Base-by-base conservation (phyloP, 2,797 vertebrate genomes). In the Cirrhinus mrigala region DNA sequence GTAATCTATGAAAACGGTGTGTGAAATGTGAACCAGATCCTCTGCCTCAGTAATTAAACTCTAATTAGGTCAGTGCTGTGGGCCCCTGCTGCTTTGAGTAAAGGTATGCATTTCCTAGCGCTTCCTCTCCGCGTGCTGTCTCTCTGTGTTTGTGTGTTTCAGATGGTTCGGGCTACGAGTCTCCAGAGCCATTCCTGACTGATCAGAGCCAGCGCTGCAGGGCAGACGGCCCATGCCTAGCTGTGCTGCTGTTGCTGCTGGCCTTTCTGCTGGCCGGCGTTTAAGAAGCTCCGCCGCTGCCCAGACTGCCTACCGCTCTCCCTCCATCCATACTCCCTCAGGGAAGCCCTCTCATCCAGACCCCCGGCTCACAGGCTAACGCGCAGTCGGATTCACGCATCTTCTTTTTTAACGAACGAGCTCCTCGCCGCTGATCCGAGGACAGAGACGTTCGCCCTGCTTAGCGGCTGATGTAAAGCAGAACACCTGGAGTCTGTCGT, bases 131-230 rank as follows among this genome's bases (percentile, higher is more conserved):
- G 86, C 78, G 85, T 58, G 77, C 74, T 81, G 68, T 88, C 88
- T 83, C 69, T 52, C 68, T 81, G 48, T 71, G 69, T 77, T 69
- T 82, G 22, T 93, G 60, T 85, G 88, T 91, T 90, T 18, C 93
- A 99, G 98, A 99, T 87, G 97, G 98, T 89, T 98, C 97, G 52
- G 96, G 97, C 85, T 99, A 98, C 2, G 97, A 99, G 88, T 97
- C 97, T 87, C 97, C 98, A 0, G 98, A 99, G 93, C 98, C 98
- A 27, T 98, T 99, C 92, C 97, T 99, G 95, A 99, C 97, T 91
- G 98, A 97, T 90, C 97, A 96, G 89, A 96, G 96, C 93, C 96
- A 94, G 0, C 87, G 90, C 70, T 95, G 88, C 89, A 93, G 89
- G 82, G 92, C 93, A 66, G 88, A 89, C 88, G 79, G 86, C 82